Conservation (phyloP, 2,113 vertebrate genomes). For the Ptychochromis oligacanthus region DNA sequence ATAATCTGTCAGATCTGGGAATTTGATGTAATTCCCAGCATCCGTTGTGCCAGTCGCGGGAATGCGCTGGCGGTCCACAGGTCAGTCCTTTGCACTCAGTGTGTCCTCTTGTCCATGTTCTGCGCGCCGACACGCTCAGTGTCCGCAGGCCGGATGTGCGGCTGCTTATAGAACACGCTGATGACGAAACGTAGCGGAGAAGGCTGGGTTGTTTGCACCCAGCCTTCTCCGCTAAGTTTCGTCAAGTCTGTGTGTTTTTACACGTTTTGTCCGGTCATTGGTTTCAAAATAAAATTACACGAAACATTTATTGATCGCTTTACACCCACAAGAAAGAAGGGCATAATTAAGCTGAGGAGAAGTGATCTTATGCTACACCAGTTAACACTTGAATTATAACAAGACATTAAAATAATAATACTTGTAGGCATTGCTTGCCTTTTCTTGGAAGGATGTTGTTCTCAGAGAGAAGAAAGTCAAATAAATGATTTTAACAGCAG, state of each 20-base stretch:
- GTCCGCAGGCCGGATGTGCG: constrained; percentile 84
- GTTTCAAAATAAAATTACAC: constrained; percentile 48
- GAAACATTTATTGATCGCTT: background rate
- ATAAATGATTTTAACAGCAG: too few relatives aligned
- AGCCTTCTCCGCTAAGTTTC: too few relatives aligned
- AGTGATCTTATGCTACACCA: background rate
- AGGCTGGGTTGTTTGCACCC: constrained; percentile 47
- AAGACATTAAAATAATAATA: background rate
- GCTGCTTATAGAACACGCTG: constrained; percentile 82
- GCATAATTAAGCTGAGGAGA: background rate
- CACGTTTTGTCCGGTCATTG: background rate
- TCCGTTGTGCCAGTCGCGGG: background rate
- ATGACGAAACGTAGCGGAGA: constrained; percentile 87
- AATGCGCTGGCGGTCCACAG: background rate
- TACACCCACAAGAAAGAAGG: background rate
- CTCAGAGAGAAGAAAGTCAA: too few relatives aligned
- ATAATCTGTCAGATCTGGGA: constrained; percentile 75
- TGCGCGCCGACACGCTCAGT: constrained; percentile 65
- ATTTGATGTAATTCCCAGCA: background rate
- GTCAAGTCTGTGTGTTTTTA: background rate
- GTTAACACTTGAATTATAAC: background rate
- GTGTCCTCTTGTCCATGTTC: constrained; percentile 73
- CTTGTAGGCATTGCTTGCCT: too few relatives aligned
- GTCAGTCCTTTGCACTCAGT: constrained; percentile 62
- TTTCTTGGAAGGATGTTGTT: too few relatives aligned